phyloP scores from a whole-genome alignment of 2,113 vertebrate genomes.

The Callipepla squamata region DNA sequence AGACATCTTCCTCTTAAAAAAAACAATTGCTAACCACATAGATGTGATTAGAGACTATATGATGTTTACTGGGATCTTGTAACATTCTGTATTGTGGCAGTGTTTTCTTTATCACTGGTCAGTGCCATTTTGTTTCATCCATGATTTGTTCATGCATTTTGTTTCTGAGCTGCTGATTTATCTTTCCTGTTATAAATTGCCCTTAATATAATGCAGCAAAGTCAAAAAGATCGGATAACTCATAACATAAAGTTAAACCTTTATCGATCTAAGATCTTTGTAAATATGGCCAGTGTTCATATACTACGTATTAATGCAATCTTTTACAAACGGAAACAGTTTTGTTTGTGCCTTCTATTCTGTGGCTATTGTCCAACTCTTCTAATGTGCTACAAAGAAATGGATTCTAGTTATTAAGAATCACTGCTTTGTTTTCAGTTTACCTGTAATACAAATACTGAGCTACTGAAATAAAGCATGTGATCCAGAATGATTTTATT shows the following conservation, averaged over 20 bases:
- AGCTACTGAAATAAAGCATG: not conserved
- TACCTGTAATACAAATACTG: not conserved
- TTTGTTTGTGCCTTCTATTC: not conserved
- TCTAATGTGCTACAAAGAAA: not conserved
- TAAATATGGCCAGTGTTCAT: no score
- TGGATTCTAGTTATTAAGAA: not conserved
- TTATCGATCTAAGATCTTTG: not conserved
- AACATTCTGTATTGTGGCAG: not conserved
- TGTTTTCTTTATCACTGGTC: no score
- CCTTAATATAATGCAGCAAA: not conserved
- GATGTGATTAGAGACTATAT: no score
- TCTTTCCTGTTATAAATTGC: not conserved
- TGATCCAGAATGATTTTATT: not conserved
- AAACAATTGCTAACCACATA: no score
- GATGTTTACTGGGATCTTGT: not conserved
- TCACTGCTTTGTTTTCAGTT: not conserved
- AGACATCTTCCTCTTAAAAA: not conserved
- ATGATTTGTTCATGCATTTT: not conserved
- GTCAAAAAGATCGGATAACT: not conserved
- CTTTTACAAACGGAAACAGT: not conserved
- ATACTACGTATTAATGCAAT: not conserved
- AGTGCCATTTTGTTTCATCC: no score
- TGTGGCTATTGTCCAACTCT: not conserved
- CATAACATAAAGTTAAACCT: not conserved
- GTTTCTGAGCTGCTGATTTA: not conserved